phyloP scores from a whole-genome alignment of 2,113 vertebrate species.

The Esox niger region DNA sequence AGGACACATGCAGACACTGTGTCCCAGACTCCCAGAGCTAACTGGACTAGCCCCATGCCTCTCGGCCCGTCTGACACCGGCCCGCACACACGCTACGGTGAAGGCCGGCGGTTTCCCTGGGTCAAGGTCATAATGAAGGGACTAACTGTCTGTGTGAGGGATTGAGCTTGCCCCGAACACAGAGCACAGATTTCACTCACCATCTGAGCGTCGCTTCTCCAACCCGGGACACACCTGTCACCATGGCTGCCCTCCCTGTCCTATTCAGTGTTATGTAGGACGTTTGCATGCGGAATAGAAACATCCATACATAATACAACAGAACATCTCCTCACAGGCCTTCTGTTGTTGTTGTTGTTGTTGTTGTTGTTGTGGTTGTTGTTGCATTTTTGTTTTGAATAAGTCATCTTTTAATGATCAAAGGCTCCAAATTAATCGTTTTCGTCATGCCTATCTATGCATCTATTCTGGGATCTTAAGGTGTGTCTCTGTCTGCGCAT shows the following conservation, averaged over 20 bases:
- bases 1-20: too few relatives aligned
- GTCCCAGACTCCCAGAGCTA: too few relatives aligned
- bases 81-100: neutral
- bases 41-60: neutral
- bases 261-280: neutral
- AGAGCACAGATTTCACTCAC: too few relatives aligned
- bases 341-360: too few relatives aligned
- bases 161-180: too few relatives aligned
- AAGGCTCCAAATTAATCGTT: conserved; percentile 2
- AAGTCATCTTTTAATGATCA: neutral
- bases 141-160: neutral
- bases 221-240: too few relatives aligned
- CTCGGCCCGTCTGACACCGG: neutral
- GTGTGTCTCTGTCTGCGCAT: too few relatives aligned
- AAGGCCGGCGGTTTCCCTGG: neutral
- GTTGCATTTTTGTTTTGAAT: neutral
- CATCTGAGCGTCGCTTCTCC: too few relatives aligned
- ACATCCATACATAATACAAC: conserved; percentile 1
- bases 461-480: neutral
- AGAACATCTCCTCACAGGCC: neutral
- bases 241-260: too few relatives aligned
- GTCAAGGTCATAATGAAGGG: neutral
- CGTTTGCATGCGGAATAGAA: neutral
- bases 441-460: neutral
- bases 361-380: too few relatives aligned